Percentiles rank a stretch among this genome's conserved stretches.
These are phyloP conservation scores for Heliocidaris tuberculata DNA, from an alignment of 35 echinoderm and acorn worm species.

Conservation along the genomic window DNA sequence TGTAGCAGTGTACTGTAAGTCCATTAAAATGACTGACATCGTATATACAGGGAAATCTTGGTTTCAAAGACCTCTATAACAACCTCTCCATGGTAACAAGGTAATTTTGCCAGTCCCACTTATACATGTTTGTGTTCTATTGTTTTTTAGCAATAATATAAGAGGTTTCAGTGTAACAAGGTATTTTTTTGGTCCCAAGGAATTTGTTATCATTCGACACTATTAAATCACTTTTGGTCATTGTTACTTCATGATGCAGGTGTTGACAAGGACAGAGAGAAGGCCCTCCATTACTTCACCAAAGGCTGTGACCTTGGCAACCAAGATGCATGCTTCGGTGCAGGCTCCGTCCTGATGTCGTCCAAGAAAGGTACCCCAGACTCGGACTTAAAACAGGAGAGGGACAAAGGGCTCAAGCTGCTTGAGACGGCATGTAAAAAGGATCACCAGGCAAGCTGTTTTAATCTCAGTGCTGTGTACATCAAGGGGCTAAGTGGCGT, in stretches of 20 bases:
- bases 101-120: no score
- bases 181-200: not conserved
- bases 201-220: no score
- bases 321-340: conserved; percentile 66
- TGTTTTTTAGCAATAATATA: no score
- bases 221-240: not conserved
- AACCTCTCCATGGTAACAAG: no score
- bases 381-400: conserved; percentile 47
- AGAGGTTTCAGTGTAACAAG: no score
- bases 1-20: no score
- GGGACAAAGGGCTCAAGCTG: conserved; percentile 29
- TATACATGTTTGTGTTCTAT: no score
- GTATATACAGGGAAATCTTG: no score
- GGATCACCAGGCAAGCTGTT: conserved; percentile 71
- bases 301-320: conserved; percentile 69
- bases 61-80: no score
- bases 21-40: no score
- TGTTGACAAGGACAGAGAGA: conserved; percentile 64
- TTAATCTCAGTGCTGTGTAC: conserved; percentile 71
- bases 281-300: conserved; percentile 80
- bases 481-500: conserved; percentile 60
- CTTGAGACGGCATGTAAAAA: conserved; percentile 67
- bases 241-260: conserved; percentile 33
- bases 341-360: conserved; percentile 57
- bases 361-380: conserved; percentile 50